Conservation (phyloP, 2,113 vertebrate species). For the Lonchura striata region DNA sequence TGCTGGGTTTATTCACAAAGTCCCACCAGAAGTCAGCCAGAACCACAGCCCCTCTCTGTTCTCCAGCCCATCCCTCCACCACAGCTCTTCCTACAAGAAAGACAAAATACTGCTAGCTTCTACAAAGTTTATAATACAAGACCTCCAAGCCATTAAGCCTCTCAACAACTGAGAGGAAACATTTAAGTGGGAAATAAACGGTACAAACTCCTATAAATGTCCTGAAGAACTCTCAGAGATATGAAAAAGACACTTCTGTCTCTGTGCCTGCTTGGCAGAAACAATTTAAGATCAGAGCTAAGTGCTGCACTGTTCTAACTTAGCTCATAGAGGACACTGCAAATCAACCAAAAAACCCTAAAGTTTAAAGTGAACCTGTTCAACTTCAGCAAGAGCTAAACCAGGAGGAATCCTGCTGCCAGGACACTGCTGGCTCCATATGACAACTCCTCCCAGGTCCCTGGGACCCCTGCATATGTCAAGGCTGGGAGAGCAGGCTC, state of each 20-base stretch:
- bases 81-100: background rate
- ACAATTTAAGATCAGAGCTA: background rate
- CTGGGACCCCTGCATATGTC: background rate
- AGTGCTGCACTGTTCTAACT: background rate
- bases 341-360: background rate
- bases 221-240: background rate
- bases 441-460: background rate
- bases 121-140: background rate
- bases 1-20: background rate
- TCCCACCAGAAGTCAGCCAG: background rate
- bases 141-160: background rate
- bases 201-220: background rate
- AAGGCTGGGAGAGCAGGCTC: background rate
- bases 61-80: background rate
- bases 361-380: background rate
- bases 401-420: background rate
- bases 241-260: background rate
- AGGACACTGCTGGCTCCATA: background rate
- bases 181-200: background rate
- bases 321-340: background rate
- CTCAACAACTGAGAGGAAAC: background rate
- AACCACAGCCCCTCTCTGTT: background rate
- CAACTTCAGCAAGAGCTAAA: background rate
- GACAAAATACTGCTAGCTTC: background rate
- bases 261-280: background rate